Base-by-base conservation (phyloP, 1,140 invertebrate species). In the Drosophila ananassae region DNA sequence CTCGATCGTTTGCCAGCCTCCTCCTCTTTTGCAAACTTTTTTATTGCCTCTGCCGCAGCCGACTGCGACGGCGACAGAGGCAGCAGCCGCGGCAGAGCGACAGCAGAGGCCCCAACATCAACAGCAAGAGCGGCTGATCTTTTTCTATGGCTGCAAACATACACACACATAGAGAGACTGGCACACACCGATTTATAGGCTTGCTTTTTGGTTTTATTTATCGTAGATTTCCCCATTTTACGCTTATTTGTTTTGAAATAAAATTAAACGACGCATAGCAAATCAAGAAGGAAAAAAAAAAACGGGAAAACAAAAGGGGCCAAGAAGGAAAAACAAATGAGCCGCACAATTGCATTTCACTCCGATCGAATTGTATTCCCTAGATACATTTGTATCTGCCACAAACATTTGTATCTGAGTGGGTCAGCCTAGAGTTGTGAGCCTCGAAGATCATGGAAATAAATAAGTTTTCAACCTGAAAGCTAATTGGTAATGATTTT, bases 211-310 rank as follows among this genome's bases (percentile, higher is more conserved):
- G 58, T 79, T 78, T 83, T 83, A 72, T 84, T 84, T 84, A 84
- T 84, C 80, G 80, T 48, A 67, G 77, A 69, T 84, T 84, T 84
- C 73, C 76, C 72, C 80, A 84, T 84, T 84, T 68, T 79, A 79
- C 80, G 80, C 76, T 79, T 83, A 84, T 84, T 84, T 84, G 80
- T 84, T 84, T 84, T 84, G 77, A 79, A 84, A 84, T 73, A 55
- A 84, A 84, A 84, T 80, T 84, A 84, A 84, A 77, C 81, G 81
- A 77, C 81, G 73, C 77, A 83, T 79, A 74, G 68, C 79, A 79
- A 83, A 73, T 67, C 56, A 63, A 79, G 28, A 60, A 59, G 63
- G 21, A 34, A 58, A 72, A 60, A 56, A 52, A 51, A 47, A 47
- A 21, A 47, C 44, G 7, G 44, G 21, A 21, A 46, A 39, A 34